Conservation (phyloP, 2,113 vertebrate genomes). For the Pheucticus melanocephalus region DNA sequence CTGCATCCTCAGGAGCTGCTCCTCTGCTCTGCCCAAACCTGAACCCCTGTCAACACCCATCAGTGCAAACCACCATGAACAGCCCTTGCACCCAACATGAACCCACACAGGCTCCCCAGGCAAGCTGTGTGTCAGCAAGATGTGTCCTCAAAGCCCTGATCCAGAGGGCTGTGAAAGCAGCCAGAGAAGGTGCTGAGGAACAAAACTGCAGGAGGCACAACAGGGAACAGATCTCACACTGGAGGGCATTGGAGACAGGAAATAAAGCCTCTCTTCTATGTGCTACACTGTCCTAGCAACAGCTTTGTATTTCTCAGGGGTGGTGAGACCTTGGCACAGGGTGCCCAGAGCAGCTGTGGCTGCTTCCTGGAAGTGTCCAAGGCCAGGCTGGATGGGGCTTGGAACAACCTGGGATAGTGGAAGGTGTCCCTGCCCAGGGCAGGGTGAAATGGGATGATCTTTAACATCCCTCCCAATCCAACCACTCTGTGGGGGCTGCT, state of each 20-base stretch:
- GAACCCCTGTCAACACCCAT: neutral
- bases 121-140: neutral
- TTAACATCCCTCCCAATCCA: neutral
- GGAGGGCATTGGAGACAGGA: neutral
- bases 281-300: neutral
- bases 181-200: neutral
- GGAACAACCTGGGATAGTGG: neutral
- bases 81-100: neutral
- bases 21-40: slow-evolving; percentile 7
- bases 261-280: neutral
- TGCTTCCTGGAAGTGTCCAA: neutral
- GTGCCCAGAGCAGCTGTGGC: neutral
- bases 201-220: neutral
- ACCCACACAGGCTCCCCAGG: neutral
- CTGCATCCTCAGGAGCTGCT: neutral
- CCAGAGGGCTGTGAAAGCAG: neutral
- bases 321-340: neutral
- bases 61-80: neutral
- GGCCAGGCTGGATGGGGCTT: neutral
- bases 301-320: fast-evolving
- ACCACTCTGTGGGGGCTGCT: neutral
- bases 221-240: neutral
- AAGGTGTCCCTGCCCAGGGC: neutral
- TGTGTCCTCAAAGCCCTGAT: neutral
- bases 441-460: neutral